Conservation (phyloP, 2,113 vertebrate genomes). For the Clarias macrocephalus region DNA sequence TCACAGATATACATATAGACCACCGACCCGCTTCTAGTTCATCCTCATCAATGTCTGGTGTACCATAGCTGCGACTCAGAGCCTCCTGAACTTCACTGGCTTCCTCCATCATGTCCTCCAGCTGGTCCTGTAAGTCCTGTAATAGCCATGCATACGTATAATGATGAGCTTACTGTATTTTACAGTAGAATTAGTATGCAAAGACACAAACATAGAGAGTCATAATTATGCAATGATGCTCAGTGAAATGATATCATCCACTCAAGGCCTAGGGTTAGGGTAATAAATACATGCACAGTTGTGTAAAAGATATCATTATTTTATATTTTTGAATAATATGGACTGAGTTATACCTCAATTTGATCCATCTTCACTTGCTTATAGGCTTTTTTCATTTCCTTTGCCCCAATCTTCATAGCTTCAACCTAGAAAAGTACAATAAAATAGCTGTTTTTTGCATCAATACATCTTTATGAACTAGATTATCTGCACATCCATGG, state of each 20-base stretch:
- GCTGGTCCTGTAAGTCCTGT: conserved; percentile 97
- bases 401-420: conserved; percentile 97
- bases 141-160: conserved; percentile 28
- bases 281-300: too few species aligned
- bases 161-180: neutral
- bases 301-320: neutral
- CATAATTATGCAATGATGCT: neutral
- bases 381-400: conserved; percentile 98
- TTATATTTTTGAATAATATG: neutral
- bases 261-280: too few species aligned
- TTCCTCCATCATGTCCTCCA: conserved; percentile 99
- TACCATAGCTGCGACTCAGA: conserved; percentile 92
- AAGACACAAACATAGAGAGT: neutral
- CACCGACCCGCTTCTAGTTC: conserved; percentile 89
- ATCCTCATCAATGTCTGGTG: conserved; percentile 95
- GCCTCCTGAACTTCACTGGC: conserved; percentile 93
- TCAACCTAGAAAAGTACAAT: conserved; percentile 81
- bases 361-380: conserved; percentile 96
- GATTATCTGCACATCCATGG: neutral
- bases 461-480: neutral
- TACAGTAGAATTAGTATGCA: neutral
- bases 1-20: neutral
- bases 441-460: neutral
- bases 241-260: neutral
- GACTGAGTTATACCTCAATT: conserved; percentile 82